phyloP scores from a whole-genome alignment of 30 jellyfish, hydroid and myxozoan genomes.

The Pseudorhiza aurosa region DNA sequence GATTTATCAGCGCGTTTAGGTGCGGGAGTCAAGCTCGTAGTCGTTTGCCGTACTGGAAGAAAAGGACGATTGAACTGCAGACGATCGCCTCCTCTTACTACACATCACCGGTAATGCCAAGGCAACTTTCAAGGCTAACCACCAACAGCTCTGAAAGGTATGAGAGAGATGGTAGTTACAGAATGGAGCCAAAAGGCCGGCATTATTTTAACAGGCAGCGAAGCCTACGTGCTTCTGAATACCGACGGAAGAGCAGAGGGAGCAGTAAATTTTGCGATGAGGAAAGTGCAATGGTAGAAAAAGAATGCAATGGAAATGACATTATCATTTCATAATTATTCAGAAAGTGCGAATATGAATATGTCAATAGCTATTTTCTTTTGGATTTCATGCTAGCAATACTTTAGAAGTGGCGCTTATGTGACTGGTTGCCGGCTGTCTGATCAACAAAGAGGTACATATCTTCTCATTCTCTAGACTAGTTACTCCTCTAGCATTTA shows the following conservation, averaged over 20 bases:
- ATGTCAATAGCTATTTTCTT: too few relatives aligned
- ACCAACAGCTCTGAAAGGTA: not conserved
- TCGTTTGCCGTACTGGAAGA: constrained; percentile 1
- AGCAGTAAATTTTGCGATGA: not conserved
- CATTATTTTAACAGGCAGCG: not conserved
- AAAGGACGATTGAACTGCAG: constrained; percentile 22
- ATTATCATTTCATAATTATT: too few relatives aligned
- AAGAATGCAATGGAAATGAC: not conserved
- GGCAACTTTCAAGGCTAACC: not conserved
- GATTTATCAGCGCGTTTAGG: constrained; percentile 39
- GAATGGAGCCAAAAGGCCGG: not conserved
- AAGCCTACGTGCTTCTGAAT: constrained; percentile 3
- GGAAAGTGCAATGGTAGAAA: not conserved
- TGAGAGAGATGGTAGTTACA: not conserved
- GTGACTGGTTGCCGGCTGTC: too few relatives aligned
- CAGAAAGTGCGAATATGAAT: too few relatives aligned
- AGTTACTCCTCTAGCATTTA: too few relatives aligned
- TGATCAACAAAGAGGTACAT: too few relatives aligned
- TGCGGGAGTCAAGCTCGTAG: constrained; percentile 15
- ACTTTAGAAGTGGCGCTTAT: too few relatives aligned
- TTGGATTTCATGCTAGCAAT: too few relatives aligned
- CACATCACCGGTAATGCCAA: constrained; percentile 27
- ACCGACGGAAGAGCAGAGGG: not conserved
- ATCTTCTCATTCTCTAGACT: too few relatives aligned
- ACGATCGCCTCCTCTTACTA: constrained; percentile 34